Evolutionary conservation across 1,140 invertebrate species (phyloP), one percentile per base, ranked within the genome.

Genomic region (Lordiphosa clarofinis): DNA sequence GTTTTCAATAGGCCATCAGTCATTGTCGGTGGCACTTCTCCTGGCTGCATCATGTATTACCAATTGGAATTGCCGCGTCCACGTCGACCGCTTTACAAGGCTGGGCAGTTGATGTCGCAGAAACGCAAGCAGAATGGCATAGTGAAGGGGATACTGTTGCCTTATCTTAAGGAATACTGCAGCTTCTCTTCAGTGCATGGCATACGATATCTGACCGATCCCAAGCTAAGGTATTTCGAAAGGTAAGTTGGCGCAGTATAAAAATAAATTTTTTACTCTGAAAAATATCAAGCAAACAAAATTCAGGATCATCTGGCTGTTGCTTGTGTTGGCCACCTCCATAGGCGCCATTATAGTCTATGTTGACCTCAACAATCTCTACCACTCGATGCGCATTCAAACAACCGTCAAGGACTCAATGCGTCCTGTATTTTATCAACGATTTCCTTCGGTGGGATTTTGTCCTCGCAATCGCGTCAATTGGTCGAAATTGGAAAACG

Each of bases 321-420:
- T 88, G 9, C 73, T 88, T 9, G 7, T 88, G 37, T 8, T 87
- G 8, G 42, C 44, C 49, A 88, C 86, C 5, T 64, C 46, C 37
- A 59, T 73, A 1, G 57, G 73, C 11, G 71, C 76, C 39, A 52
- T 48, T 3, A 36, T 73, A 28, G 74, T 88, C 10, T 88, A 88
- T 19, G 42, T 73, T 1, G 76, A 88, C 13, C 54, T 88, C 2
- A 56, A 46, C 5, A 68, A 54, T 4, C 46, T 86, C 1, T 88
- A 88, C 19, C 46, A 63, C 19, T 62, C 65, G 0, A 61, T 55
- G 0, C 68, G 81, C 3, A 61, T 81, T 2, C 81, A 87, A 6
- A 88, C 86, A 0, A 84, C 74, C 35, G 81, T 88, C 13, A 70
- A 62, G n/a, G 67, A 86, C 40, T 69, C 71, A 0, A 72, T 88